These are phyloP conservation scores for Eunapius fragilis DNA, from an alignment of 37 sponge, comb jelly and placozoan genomes.

Conservation along the genomic window DNA sequence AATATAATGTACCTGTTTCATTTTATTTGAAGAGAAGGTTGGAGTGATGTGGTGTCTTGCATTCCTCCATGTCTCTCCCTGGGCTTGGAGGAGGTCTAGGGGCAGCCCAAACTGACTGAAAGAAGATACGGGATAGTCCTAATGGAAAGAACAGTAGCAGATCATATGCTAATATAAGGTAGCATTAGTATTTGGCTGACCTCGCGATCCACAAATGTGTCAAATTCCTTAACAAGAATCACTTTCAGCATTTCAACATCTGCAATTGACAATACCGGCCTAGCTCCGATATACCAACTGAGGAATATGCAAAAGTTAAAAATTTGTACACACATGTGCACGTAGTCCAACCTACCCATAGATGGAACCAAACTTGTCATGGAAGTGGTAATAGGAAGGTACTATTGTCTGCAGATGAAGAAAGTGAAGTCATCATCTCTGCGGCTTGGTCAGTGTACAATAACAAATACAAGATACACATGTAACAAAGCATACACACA, in stretches of 20 bases:
- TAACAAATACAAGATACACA: too few relatives aligned
- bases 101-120: background rate
- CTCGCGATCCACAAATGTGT: constrained; percentile 43
- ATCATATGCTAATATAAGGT: background rate
- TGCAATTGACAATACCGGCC: constrained; percentile 20
- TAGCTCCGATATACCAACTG: constrained; percentile 52
- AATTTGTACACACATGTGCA: background rate
- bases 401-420: background rate
- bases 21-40: constrained; percentile 59
- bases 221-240: constrained; percentile 56
- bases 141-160: background rate
- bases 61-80: constrained; percentile 55
- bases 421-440: background rate
- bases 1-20: constrained; percentile 61
- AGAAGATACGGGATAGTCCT: constrained; percentile 22
- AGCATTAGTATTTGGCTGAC: constrained; percentile 2
- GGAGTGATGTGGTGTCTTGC: constrained; percentile 61
- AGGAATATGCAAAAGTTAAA: too few relatives aligned
- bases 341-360: background rate
- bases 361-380: background rate
- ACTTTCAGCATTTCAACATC: constrained; percentile 67
- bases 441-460: background rate
- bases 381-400: background rate
- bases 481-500: too few relatives aligned
- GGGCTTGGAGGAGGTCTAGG: constrained; percentile 43